Evolutionary conservation across 2,888 invertebrate species (phyloP).

Genomic region (Cantharis lateralis): DNA sequence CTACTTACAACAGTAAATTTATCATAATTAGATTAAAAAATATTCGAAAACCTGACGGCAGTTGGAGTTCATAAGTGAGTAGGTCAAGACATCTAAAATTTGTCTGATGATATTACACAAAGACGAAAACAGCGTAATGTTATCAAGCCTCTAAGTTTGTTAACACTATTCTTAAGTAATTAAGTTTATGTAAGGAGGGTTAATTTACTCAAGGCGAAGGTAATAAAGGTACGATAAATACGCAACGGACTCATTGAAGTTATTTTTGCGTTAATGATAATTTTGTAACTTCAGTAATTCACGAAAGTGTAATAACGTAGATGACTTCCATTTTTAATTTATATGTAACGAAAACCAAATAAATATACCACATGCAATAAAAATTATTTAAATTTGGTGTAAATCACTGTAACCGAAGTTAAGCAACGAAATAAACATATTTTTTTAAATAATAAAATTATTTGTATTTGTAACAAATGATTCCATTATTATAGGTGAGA

Average conservation of each 20-base stretch:
- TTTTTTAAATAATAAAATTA: conserved; percentile 23
- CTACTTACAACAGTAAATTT: too few species aligned
- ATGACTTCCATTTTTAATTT: background rate
- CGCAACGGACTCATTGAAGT: background rate
- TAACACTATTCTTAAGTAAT: conserved; percentile 1
- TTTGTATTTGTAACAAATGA: conserved; percentile 26
- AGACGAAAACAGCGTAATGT: background rate
- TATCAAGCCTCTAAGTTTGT: background rate
- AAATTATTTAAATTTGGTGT: background rate
- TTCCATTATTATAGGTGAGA: conserved; percentile 29
- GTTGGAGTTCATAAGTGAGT: background rate
- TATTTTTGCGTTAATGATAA: background rate
- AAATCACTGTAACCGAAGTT: background rate
- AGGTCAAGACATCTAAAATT: background rate
- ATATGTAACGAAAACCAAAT: background rate
- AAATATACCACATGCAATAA: background rate
- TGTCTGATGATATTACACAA: background rate
- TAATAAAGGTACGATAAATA: background rate
- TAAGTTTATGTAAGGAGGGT: background rate
- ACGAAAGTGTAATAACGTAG: background rate
- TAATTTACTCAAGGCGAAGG: conserved; percentile 1
- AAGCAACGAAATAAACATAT: conserved; percentile 1
- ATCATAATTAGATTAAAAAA: too few species aligned
- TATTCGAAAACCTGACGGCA: background rate
- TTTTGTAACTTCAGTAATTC: background rate